Percentiles rank a stretch among this genome's conserved stretches.
These are phyloP conservation scores for Ceyx melanurus DNA, from an alignment of 2,113 vertebrate species.

Conservation along the genomic window DNA sequence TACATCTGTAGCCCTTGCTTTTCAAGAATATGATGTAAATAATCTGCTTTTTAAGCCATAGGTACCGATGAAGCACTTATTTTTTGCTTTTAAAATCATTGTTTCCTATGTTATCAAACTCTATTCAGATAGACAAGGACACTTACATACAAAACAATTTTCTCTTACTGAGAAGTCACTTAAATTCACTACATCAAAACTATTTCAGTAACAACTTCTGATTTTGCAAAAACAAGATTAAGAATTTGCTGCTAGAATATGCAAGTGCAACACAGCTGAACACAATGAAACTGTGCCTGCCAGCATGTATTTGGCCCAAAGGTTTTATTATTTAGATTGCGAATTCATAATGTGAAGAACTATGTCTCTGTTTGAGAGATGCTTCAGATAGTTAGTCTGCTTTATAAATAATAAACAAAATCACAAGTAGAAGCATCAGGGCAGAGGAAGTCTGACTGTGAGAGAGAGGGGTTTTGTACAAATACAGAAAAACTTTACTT, in stretches of 20 bases:
- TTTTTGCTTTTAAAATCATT: not conserved
- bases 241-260: not conserved
- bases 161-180: not conserved
- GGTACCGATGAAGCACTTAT: not conserved
- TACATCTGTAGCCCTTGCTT: not conserved
- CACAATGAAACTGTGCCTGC: not conserved
- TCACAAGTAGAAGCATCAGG: not conserved
- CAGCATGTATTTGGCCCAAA: not conserved
- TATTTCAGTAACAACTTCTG: not conserved
- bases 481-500: not conserved
- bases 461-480: not conserved
- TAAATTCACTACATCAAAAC: not conserved
- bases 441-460: not conserved
- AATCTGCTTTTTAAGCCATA: not conserved
- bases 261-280: not conserved
- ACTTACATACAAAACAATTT: not conserved
- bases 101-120: not conserved
- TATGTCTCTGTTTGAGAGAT: not conserved
- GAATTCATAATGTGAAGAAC: not conserved
- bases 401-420: conserved; percentile 11
- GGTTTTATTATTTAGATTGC: not conserved
- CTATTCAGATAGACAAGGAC: not conserved
- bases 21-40: not conserved
- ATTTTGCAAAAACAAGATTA: not conserved
- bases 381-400: not conserved